Percentiles rank a stretch among this genome's conserved stretches.
phyloP scores from a whole-genome alignment of 2,888 invertebrate genomes.

The Lycaena phlaeas region DNA sequence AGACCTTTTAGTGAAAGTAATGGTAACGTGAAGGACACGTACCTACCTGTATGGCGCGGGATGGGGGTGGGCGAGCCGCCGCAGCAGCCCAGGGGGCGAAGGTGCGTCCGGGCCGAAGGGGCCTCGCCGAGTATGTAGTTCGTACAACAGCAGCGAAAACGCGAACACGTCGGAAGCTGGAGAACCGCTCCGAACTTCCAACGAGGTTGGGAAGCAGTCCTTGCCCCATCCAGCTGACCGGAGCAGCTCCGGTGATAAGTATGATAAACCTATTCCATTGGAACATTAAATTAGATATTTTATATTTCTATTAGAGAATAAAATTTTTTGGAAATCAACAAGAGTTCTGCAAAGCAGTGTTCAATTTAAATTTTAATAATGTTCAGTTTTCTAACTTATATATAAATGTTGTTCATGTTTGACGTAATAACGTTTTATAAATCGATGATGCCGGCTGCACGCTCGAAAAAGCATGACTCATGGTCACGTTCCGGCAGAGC shows the following conservation, averaged over 20 bases:
- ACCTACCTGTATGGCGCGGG: slow-evolving; percentile 75
- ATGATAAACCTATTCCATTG: slow-evolving; percentile 84
- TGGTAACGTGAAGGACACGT: slow-evolving; percentile 46
- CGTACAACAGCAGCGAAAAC: slow-evolving; percentile 90
- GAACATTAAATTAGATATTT: too few relatives aligned
- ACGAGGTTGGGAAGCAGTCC: slow-evolving; percentile 31
- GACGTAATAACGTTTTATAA: too few relatives aligned
- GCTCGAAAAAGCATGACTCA: too few relatives aligned
- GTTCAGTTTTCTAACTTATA: too few relatives aligned
- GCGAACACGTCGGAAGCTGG: slow-evolving; percentile 89
- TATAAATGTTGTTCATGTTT: too few relatives aligned
- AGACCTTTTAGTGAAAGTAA: too few relatives aligned
- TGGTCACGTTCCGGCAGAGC: too few relatives aligned
- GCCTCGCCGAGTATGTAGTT: slow-evolving; percentile 88
- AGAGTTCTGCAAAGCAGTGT: too few relatives aligned
- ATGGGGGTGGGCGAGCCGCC: slow-evolving; percentile 69
- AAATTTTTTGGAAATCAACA: too few relatives aligned
- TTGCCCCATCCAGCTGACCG: slow-evolving; percentile 60
- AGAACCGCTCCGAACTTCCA: slow-evolving; percentile 65
- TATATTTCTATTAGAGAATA: too few relatives aligned
- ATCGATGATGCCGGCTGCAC: too few relatives aligned
- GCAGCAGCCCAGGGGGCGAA: slow-evolving; percentile 76
- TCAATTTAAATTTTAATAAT: too few relatives aligned
- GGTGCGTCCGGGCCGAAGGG: slow-evolving; percentile 85
- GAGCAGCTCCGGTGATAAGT: slow-evolving; percentile 86